A percentile compares a stretch with the other conserved stretches of the same genome.
These are phyloP conservation scores for Hassar affinis DNA, from an alignment of 2,113 vertebrate species.

Conservation along the genomic window DNA sequence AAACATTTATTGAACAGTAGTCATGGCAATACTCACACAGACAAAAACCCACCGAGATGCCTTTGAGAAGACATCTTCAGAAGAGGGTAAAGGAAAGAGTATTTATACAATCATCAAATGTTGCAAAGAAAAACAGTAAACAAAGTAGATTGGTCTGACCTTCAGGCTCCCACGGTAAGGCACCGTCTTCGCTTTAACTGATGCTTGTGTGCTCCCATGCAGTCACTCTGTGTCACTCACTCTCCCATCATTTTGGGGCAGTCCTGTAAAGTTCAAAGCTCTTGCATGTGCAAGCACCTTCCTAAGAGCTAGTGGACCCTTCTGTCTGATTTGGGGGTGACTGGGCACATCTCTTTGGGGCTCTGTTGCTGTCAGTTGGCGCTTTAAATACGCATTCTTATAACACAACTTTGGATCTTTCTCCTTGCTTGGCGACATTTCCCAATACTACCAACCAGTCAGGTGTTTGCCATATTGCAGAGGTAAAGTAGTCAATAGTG, in stretches of 20 bases:
- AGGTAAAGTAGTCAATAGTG: constrained; percentile 73
- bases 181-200: constrained; percentile 87
- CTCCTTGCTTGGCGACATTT: constrained; percentile 50
- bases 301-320: constrained; percentile 73
- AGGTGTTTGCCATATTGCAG: constrained; percentile 83
- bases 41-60: constrained; percentile 58
- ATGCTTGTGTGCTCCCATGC: constrained; percentile 74
- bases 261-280: constrained; percentile 99
- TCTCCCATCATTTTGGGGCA: constrained; percentile 66
- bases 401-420: constrained; percentile 51
- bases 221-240: constrained; percentile 67
- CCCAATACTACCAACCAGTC: constrained; percentile 49
- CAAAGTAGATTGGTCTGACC: constrained; percentile 99
- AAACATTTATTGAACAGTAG: constrained; percentile 48
- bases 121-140: constrained; percentile 83
- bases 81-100: constrained; percentile 50
- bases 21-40: constrained; percentile 58
- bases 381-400: constrained; percentile 66
- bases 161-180: constrained; percentile 91
- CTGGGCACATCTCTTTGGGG: constrained; percentile 59
- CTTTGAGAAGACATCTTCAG: constrained; percentile 57
- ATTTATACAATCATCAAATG: constrained; percentile 68
- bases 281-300: constrained; percentile 89
- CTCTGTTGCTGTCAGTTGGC: constrained; percentile 64
- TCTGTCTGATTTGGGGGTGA: constrained; percentile 73